phyloP scores from a whole-genome alignment of 2,797 vertebrate genomes.

The Darevskia mixta region DNA sequence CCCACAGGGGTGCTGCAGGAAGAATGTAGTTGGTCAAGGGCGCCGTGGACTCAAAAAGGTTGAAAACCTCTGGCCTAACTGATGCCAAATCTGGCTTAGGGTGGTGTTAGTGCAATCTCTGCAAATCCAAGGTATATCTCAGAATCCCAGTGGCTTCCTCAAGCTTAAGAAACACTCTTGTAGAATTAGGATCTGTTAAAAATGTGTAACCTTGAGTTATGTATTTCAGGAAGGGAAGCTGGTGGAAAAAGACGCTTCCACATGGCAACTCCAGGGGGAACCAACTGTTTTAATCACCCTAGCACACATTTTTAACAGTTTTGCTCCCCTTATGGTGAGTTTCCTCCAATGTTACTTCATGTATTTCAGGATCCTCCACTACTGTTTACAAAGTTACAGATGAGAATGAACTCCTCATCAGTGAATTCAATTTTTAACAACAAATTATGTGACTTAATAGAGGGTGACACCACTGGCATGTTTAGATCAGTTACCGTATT shows the following conservation, averaged over 20 bases:
- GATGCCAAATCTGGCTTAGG: neutral
- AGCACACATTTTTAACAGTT: constrained; percentile 94
- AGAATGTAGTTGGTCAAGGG: no score
- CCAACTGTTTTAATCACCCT: constrained; percentile 89
- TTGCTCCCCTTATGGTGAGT: constrained; percentile 94
- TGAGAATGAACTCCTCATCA: neutral
- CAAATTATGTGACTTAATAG: neutral
- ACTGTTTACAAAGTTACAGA: neutral
- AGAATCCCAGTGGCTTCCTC: neutral
- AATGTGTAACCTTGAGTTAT: constrained; percentile 47
- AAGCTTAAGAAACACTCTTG: neutral
- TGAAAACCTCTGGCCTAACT: no score
- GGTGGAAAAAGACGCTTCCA: constrained; percentile 82
- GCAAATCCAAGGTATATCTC: neutral
- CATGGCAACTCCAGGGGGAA: constrained; percentile 91
- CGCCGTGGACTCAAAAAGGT: no score
- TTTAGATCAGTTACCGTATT: no score
- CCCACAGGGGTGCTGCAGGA: no score
- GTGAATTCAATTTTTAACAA: neutral
- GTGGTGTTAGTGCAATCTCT: neutral
- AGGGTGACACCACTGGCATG: no score
- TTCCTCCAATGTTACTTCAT: neutral
- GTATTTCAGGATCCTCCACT: neutral
- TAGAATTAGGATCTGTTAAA: constrained; percentile 12
- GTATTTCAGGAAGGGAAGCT: constrained; percentile 87